Base-by-base conservation (phyloP, 2,113 vertebrate genomes). In the Danio rerio region DNA sequence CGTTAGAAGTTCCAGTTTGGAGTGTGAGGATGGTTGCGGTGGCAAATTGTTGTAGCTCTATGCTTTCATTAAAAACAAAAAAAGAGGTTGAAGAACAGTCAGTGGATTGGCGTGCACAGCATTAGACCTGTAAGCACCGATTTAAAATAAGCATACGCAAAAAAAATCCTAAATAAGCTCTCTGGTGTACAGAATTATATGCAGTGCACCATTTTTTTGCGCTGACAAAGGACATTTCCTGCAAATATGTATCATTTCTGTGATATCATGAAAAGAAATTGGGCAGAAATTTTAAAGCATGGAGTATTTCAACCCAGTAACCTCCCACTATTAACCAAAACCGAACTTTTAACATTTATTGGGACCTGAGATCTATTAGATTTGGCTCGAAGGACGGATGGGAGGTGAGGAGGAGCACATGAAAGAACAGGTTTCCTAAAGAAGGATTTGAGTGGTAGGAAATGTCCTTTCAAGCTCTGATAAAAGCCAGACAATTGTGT, bases 121-220 rank as follows among this genome's bases (percentile, higher is more conserved):
- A 56, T 73, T 42, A 47, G 3, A 7, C 8, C 9, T 49, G 3
- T 31, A 31, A 1, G 31, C 31, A 31, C 31, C 7, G 10, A 70
- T 42, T 0, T 7, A 21, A 81, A 16, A 63, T 55, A 45, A 66
- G 47, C 8, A 42, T 56, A 62, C 15, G n/a, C 0, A 5, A 2
- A 47, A 13, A 49, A 63, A 20, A 13, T 31, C 43, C 20, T 8
- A 42, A 13, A 52, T 20, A 62, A 45, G 79, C 47, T 45, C 13
- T 65, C 1, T 62, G 21, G 75, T 40, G 61, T 61, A 6, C 13
- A 66, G 2, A n/a, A 52, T 61, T 43, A 62, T 80, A 40, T 43
- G 61, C n/a, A 70, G 66, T 86, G 66, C 77, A 79, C 31, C 20
- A 6, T 47, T 83, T 47, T 83, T 66, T 69, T 42, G 15, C 31